Percentiles rank a stretch among this genome's conserved stretches.
These are phyloP conservation scores for Megamerina dolium DNA, from an alignment of 2,888 invertebrate genomes.

Conservation along the genomic window DNA sequence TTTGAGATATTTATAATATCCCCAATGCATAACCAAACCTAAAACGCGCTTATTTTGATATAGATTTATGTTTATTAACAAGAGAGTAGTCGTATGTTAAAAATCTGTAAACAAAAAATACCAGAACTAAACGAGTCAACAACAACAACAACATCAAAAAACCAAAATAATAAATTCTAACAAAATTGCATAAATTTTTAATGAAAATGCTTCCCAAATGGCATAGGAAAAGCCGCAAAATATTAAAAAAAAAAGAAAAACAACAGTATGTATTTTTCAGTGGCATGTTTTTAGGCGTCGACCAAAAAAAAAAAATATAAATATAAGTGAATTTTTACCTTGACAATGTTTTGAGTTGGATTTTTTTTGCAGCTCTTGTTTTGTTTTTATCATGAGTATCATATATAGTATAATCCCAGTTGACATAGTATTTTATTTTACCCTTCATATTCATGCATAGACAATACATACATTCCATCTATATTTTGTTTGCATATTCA, in stretches of 20 bases:
- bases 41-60: no score
- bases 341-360: background rate
- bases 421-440: no score
- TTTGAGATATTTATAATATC: background rate
- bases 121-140: background rate
- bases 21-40: slow-evolving; percentile 15
- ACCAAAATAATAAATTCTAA: slow-evolving; percentile 14
- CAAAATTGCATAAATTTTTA: slow-evolving; percentile 37
- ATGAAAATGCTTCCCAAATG: slow-evolving; percentile 28
- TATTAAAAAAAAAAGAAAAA: slow-evolving; percentile 4
- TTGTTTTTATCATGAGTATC: no score
- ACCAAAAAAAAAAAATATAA: background rate
- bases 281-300: background rate
- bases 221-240: slow-evolving; percentile 17
- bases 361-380: slow-evolving; percentile 30
- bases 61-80: no score
- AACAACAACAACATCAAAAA: background rate
- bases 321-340: background rate
- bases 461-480: no score
- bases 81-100: no score
- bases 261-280: background rate
- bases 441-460: no score
- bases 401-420: no score
- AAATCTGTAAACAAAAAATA: no score
- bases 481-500: no score